phyloP scores from a whole-genome alignment of 2,888 invertebrate genomes.

The Crematogaster levior region DNA sequence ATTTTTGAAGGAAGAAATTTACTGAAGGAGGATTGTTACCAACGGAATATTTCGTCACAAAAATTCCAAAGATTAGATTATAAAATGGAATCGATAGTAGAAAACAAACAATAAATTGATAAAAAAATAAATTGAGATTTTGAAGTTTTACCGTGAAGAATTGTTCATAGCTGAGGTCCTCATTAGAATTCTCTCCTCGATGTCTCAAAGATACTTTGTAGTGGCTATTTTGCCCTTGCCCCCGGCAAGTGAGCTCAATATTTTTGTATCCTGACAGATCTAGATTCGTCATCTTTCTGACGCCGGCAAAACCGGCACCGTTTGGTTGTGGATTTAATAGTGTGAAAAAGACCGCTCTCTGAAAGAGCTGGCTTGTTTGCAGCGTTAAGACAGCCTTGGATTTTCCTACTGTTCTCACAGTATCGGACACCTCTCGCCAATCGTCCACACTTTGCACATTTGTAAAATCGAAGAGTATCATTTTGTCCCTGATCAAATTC shows the following conservation, averaged over 20 bases:
- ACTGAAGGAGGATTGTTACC: neutral
- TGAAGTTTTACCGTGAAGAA: constrained; percentile 81
- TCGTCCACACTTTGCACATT: constrained; percentile 86
- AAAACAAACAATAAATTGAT: neutral
- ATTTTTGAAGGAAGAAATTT: neutral
- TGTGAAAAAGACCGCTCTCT: constrained; percentile 89
- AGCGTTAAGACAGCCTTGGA: constrained; percentile 88
- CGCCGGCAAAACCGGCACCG: constrained; percentile 90
- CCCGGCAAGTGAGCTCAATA: constrained; percentile 87
- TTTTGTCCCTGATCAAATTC: constrained; percentile 62
- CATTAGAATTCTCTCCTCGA: constrained; percentile 87
- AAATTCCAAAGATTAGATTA: neutral
- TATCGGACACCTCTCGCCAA: constrained; percentile 89
- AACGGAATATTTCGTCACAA: neutral
- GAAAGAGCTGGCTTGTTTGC: constrained; percentile 88
- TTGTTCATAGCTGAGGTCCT: constrained; percentile 88
- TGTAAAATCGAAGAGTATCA: constrained; percentile 88
- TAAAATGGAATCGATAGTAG: neutral
- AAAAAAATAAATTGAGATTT: neutral
- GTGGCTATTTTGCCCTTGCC: constrained; percentile 87
- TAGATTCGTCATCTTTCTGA: constrained; percentile 86
- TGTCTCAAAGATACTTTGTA: constrained; percentile 89
- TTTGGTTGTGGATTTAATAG: constrained; percentile 89
- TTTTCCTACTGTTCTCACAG: constrained; percentile 89
- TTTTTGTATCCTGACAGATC: constrained; percentile 86